Evolutionary conservation across 1,140 invertebrate genomes (phyloP), one percentile per base, ranked within the genome.

Genomic region (Apis florea): DNA sequence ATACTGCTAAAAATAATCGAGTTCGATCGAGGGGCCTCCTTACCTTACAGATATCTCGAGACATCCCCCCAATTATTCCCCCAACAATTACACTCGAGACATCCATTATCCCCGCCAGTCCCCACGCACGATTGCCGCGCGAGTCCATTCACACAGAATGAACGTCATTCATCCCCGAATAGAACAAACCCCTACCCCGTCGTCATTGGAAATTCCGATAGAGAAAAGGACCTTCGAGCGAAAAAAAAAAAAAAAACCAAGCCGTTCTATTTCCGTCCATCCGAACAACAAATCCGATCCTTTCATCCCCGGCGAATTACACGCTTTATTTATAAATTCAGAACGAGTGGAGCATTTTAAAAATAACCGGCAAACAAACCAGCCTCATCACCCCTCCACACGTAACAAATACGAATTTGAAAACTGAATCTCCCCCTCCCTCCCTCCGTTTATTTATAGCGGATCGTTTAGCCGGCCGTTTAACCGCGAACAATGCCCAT

Each of bases 401-500:
- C 49, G 31, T 8, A 4, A 66, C 47, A 31, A 51, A 53, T 66
- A 40, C 17, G 49, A 79, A 79, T 47, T 59, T 53, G 56, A 54
- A 64, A 79, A 79, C 24, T 54, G 69, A 54, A 63, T 63, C 11
- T 40, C 31, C 31, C 2, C 31, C 31, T 31, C 31, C 31, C 31
- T 31, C 31, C 31, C 31, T 40, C 11, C 4, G 3, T 17, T 3
- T 79, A 79, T 73, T 73, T 73, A 79, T 47, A 72, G 56, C 31
- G 31, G 69, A 63, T 61, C 68, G 58, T 54, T 79, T 24, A 63
- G 19, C 19, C 40, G 53, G 21, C 17, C 31, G 31, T 73, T 72
- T 54, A 64, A 73, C 58, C 17, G 21, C 26, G n/a, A 63, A 73
- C 78, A 64, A 64, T 54, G 59, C 40, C 66, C 58, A 64, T 64